Evolutionary conservation across 2,797 vertebrate genomes (phyloP).

Genomic region (Propithecus deckenii): DNA sequence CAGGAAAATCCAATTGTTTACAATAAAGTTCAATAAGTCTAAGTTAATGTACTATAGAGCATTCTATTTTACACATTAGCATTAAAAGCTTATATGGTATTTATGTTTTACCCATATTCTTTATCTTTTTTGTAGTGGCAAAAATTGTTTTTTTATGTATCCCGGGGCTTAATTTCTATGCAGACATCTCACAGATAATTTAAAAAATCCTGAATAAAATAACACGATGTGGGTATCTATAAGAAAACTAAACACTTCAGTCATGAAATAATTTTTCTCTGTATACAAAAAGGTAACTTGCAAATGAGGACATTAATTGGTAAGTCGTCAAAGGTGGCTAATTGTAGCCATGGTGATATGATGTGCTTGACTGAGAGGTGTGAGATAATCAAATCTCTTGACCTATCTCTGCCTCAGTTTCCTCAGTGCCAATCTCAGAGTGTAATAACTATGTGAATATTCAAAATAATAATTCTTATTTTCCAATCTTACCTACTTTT

Average conservation of each 20-base stretch:
- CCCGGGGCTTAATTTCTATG: neutral
- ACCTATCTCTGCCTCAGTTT: neutral
- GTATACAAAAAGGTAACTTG: neutral
- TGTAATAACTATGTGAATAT: neutral
- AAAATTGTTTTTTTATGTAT: conserved; percentile 14
- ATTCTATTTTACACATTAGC: conserved; percentile 2
- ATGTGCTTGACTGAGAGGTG: neutral
- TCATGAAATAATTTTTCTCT: neutral
- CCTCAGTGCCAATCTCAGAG: neutral
- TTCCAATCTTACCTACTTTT: neutral
- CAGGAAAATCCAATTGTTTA: conserved; percentile 15
- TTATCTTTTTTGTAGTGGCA: neutral
- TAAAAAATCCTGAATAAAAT: neutral
- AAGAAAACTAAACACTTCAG: neutral
- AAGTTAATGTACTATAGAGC: neutral
- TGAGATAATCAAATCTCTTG: neutral
- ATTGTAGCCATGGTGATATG: neutral
- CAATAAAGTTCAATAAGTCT: conserved; percentile 43
- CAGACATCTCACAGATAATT: neutral
- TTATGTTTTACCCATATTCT: neutral
- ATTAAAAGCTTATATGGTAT: conserved; percentile 25
- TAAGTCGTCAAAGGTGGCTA: neutral
- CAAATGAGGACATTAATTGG: neutral
- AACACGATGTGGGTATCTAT: neutral
- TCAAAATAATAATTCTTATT: neutral